Conservation (phyloP, 2,888 invertebrate species). For the Plagodis pulveraria region DNA sequence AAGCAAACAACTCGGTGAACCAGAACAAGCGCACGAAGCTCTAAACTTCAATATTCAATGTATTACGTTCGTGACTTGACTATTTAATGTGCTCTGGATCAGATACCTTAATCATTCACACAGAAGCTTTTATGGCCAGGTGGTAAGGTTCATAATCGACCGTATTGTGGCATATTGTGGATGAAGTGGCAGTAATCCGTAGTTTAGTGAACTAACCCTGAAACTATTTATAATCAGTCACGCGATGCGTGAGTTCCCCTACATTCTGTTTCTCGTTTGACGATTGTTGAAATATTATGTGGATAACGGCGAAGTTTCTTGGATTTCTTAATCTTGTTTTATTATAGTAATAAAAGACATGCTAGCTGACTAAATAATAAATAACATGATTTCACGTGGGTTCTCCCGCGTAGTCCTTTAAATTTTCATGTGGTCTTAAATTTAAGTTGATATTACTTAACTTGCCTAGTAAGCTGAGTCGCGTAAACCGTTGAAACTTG, state of each 20-base stretch:
- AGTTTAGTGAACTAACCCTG: conserved; percentile 23
- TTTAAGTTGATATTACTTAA: too few relatives aligned
- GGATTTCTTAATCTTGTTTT: too few relatives aligned
- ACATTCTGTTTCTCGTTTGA: too few relatives aligned
- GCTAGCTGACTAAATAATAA: too few relatives aligned
- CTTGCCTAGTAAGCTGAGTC: too few relatives aligned
- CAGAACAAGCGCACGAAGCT: conserved; percentile 16
- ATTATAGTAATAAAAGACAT: too few relatives aligned
- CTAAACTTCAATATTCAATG: conserved; percentile 27
- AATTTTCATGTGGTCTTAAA: too few relatives aligned
- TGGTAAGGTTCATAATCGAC: conserved; percentile 32
- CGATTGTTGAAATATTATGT: too few relatives aligned
- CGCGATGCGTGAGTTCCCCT: conserved; percentile 30
- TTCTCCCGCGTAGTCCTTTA: too few relatives aligned
- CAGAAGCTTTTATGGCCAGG: conserved; percentile 26
- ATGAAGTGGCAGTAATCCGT: conserved; percentile 15
- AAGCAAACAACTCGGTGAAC: conserved; percentile 10
- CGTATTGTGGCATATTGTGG: conserved; percentile 2
- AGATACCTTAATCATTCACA: conserved; percentile 28
- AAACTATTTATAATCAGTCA: conserved; percentile 25
- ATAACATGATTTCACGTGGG: too few relatives aligned
- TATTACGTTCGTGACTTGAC: conserved; percentile 32
- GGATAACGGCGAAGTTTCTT: too few relatives aligned
- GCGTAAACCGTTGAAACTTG: too few relatives aligned
- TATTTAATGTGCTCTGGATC: conserved; percentile 31